Evolutionary conservation across 2,113 vertebrate species (phyloP), one percentile per base, ranked within the genome.

Genomic region (Pachyramphus minor): DNA sequence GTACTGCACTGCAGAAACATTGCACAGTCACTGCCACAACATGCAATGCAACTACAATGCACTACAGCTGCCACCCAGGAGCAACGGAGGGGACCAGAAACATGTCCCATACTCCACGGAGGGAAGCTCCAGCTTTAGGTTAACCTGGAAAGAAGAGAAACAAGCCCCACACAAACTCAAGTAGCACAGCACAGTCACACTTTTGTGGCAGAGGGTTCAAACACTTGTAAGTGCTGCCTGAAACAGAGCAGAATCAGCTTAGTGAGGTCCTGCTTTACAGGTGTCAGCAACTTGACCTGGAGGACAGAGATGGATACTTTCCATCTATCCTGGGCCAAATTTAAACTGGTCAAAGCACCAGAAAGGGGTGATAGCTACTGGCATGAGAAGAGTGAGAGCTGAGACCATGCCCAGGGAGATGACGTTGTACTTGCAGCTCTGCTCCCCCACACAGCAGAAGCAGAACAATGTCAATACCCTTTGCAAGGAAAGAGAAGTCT

Each of bases 31-130:
- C 95, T 92, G 95, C 96, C 97, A 97, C 97, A 98, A 99, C 99
- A 98, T 99, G 99, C 99, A 99, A 99, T 99, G 99, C 99, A 99
- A 99, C 99, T 99, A 99, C 99, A 99, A 99, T 99, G 99, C 99
- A 99, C 99, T 97, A 87, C 98, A 98, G 98, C 97, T 72, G 97
- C 96, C 96, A 83, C 94, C 97, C 83, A 83, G 83, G 75, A 93
- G 84, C 1, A 8, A 89, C 1, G 89, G 58, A 74, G 82, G 39
- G 66, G 74, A 71, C 41, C 28, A 71, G 79, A 89, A 50, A 16
- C 33, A 39, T 1, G 5, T 62, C 88, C 80, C 85, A 30, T 16
- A 50, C 11, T 49, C 60, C 64, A 44, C 0, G 18, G 60, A 74
- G 68, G 47, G 47, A 87, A 76, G 49, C 41, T 87, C 74, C 77